Base-by-base conservation (phyloP, 2,113 vertebrate species). In the Hyperopisus bebe region DNA sequence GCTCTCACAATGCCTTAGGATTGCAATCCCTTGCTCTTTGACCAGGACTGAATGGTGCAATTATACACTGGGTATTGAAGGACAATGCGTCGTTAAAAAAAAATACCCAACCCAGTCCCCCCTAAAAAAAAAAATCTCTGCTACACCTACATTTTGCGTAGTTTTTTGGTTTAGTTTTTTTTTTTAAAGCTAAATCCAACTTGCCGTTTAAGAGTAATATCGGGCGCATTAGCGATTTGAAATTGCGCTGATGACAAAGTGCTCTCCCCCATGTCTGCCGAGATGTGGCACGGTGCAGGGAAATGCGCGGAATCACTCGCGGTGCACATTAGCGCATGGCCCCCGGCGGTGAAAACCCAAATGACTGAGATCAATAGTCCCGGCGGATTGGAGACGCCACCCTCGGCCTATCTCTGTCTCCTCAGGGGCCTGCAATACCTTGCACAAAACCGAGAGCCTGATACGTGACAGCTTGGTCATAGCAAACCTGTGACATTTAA, bases 281-380 rank as follows among this genome's bases (percentile, higher is more conserved):
- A 85, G 82, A 44, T 47, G 46, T 42, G 3, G 46, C 85, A 13
- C 7, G 15, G 46, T 87, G 27, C 50, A 35, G 48, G 85, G 31
- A 87, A 87, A 87, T 27, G 35, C 35, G 0, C 15, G 13, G n/a
- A 87, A 53, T 35, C 50, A 8, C 48, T 51, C 11, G 7, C 7
- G 6, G 13, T 39, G 35, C 48, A 39, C 46, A 86, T 55, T 87
- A 87, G n/a, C 1, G 13, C 10, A 21, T 15, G 47, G 50, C 5
- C 50, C 27, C 85, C 50, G 6, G 46, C 46, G 46, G 84, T 86
- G 84, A 50, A 86, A 31, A 50, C n/a, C 46, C n/a, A 50, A 87
- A 87, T 87, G 48, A 87, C 50, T 50, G 11, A 53, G 50, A 87
- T 87, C 85, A 39, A 87, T 87, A 87, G 17, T 55, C 48, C 85